Percentiles rank a stretch among this genome's conserved stretches.
Evolutionary conservation across 2,888 invertebrate species (phyloP).

Genomic region (Dendrolimus houi): DNA sequence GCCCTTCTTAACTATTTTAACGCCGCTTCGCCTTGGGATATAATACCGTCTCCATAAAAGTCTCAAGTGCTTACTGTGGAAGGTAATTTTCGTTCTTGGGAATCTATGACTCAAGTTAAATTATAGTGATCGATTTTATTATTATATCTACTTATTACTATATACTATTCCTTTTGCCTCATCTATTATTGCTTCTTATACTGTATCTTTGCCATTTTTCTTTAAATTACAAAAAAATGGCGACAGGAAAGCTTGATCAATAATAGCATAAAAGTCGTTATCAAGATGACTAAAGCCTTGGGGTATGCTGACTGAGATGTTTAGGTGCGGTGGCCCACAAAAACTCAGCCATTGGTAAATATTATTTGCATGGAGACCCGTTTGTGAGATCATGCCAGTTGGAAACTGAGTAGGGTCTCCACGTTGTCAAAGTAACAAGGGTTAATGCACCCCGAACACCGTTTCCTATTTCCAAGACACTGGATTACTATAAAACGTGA

Average conservation of each 20-base stretch:
- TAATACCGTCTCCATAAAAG: no score
- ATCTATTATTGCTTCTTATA: no score
- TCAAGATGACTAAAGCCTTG: constrained; percentile 4
- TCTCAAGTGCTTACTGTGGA: no score
- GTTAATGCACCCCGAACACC: constrained; percentile 44
- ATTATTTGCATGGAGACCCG: constrained; percentile 42
- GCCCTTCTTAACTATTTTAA: no score
- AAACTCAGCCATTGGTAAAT: constrained; percentile 4
- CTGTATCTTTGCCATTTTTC: no score
- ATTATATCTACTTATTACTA: no score
- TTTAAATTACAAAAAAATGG: no score
- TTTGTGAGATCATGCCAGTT: constrained; percentile 35
- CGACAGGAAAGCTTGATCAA: not conserved
- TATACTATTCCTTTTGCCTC: no score
- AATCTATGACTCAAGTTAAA: no score
- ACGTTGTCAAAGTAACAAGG: constrained; percentile 57
- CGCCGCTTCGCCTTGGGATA: no score
- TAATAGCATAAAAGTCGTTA: constrained; percentile 3
- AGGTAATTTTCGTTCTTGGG: no score
- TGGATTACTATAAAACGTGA: constrained; percentile 37
- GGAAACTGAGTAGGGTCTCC: constrained; percentile 54
- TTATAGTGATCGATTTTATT: no score
- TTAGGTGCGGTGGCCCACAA: constrained; percentile 1
- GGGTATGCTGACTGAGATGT: constrained; percentile 4
- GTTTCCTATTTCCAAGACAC: constrained; percentile 44